Conservation (phyloP, 2,888 invertebrate genomes). For the Aleiodes leptofemur region DNA sequence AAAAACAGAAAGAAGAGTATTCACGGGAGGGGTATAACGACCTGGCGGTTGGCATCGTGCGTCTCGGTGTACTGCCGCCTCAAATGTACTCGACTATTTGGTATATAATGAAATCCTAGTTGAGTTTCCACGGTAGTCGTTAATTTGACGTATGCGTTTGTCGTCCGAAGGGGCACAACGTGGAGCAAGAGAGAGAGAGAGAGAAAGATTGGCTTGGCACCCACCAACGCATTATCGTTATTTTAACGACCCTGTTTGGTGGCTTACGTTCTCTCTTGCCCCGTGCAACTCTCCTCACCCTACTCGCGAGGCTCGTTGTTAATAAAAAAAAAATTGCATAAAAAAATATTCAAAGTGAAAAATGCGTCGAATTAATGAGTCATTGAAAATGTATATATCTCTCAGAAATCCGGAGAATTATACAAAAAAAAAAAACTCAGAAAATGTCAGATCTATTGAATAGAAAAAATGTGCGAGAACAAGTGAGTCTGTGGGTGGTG, state of each 20-base stretch:
- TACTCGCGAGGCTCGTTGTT: not conserved
- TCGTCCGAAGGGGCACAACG: constrained; percentile 47
- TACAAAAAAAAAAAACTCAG: not conserved
- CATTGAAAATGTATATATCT: not conserved
- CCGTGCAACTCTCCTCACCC: constrained; percentile 23
- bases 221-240: constrained; percentile 63
- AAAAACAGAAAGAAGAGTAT: not conserved
- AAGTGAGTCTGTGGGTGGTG: constrained; percentile 21
- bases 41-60: constrained; percentile 46
- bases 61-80: constrained; percentile 28
- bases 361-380: constrained; percentile 7
- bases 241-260: constrained; percentile 63
- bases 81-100: constrained; percentile 43
- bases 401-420: not conserved
- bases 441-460: constrained; percentile 17
- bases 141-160: constrained; percentile 64
- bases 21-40: constrained; percentile 40
- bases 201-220: constrained; percentile 56
- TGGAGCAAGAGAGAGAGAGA: constrained; percentile 13
- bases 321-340: not conserved
- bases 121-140: constrained; percentile 57
- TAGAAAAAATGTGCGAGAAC: constrained; percentile 33
- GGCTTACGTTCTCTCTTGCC: constrained; percentile 41
- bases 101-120: constrained; percentile 51
- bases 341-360: not conserved